Base-by-base conservation (phyloP, 2,888 invertebrate genomes). In the Caenorhabditis panamensis region DNA sequence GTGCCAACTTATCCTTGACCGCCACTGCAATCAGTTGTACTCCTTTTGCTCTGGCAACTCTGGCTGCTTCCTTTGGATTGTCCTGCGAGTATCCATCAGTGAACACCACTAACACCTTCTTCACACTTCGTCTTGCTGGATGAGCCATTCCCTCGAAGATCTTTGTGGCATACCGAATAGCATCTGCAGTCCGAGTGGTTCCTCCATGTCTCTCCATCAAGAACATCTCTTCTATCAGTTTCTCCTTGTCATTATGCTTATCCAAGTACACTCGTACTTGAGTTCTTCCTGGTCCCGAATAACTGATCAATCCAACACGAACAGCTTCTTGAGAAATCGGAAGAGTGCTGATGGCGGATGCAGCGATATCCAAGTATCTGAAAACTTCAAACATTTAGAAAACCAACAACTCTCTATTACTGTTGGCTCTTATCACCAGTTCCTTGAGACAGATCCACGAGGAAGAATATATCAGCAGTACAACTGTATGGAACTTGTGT, bases 21-120 rank as follows among this genome's bases (percentile, higher is more conserved):
- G 83, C 87, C 16, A 88, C 84, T 1, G 84, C 82, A 20, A 87
- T 76, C 22, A 87, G 53, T 13, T 82, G 82, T n/a, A 88, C 72
- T n/a, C 84, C 83, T 28, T 86, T 81, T 11, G 72, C 72, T 18
- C 82, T 66, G 9, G 85, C 82, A n/a, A 67, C 67, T 31, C 63
- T 63, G 13, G 84, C 83, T 1, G 85, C 86, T 8, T 84, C 83
- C 37, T 56, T 69, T 13, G 86, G 86, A 61, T 82, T 83, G 63
- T 87, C 87, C 82, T 87, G 88, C 16, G 85, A 85, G 58, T 86
- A 86, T 54, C 88, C 88, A 73, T 88, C 88, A 0, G 88, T 87
- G 77, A 88, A 87, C 0, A 88, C 82, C 16, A 88, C 79, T 36
- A 88, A 61, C 11, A 83, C 80, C 41, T 83, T 84, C 28, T 79